phyloP scores from a whole-genome alignment of 37 sponge, comb jelly and placozoan species.

The Beroe ovata region DNA sequence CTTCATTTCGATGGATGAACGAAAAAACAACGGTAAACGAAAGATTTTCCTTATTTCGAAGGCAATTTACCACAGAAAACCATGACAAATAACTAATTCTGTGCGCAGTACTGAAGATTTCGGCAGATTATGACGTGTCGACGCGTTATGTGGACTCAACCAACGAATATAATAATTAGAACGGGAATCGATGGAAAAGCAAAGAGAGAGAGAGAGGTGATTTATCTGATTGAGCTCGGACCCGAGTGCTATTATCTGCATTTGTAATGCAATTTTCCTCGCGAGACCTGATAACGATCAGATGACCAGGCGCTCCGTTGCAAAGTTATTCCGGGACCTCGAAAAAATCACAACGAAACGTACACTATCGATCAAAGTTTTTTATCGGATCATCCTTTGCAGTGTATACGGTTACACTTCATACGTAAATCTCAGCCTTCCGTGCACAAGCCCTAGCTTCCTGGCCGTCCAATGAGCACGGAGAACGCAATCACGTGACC shows the following conservation, averaged over 20 bases:
- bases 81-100: too few relatives aligned
- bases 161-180: too few relatives aligned
- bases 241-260: not conserved
- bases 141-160: too few relatives aligned
- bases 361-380: slow-evolving; percentile 26
- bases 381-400: slow-evolving; percentile 50
- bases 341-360: not conserved
- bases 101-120: too few relatives aligned
- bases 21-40: too few relatives aligned
- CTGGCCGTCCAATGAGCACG: not conserved
- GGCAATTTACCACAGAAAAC: too few relatives aligned
- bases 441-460: not conserved
- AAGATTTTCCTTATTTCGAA: too few relatives aligned
- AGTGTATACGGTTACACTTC: slow-evolving; percentile 56
- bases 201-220: too few relatives aligned
- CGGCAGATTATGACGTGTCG: too few relatives aligned
- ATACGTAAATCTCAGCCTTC: not conserved
- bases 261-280: slow-evolving; percentile 44
- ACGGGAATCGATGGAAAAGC: too few relatives aligned
- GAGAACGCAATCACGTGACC: not conserved
- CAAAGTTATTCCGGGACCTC: slow-evolving; percentile 24
- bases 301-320: slow-evolving; percentile 29
- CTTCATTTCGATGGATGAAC: too few relatives aligned
- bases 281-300: slow-evolving; percentile 33
- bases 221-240: too few relatives aligned